A percentile compares a stretch with the other conserved stretches of the same genome.
Evolutionary conservation across 1,140 invertebrate genomes (phyloP).

Genomic region (Anoplolepis gracilipes): DNA sequence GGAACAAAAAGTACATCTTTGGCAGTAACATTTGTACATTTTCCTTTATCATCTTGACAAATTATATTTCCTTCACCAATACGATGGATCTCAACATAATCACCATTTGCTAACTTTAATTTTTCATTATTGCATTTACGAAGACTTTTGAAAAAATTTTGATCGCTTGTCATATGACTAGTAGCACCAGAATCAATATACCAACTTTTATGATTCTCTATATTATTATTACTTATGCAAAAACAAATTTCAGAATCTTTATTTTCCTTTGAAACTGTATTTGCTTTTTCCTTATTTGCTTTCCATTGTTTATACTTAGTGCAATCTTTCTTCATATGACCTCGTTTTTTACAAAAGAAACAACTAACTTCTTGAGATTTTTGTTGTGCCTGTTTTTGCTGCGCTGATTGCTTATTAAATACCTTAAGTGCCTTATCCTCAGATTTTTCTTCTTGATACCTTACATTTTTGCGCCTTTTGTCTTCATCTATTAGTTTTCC

Average conservation of each 20-base stretch:
- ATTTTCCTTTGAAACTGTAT: neutral
- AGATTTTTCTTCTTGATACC: neutral
- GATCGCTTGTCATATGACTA: neutral
- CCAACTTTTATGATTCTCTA: neutral
- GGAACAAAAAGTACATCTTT: neutral
- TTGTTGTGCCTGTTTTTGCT: neutral
- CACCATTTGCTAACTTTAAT: neutral
- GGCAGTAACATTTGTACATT: neutral
- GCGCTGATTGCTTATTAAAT: neutral
- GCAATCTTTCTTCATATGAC: neutral
- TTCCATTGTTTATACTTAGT: neutral
- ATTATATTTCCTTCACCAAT: neutral
- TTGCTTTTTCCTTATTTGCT: neutral
- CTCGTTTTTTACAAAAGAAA: neutral
- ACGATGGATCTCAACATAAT: no score
- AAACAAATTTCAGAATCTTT: constrained; percentile 15
- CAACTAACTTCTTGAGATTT: neutral
- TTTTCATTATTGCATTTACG: neutral
- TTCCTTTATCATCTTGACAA: neutral
- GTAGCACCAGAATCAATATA: neutral
- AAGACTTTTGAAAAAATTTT: neutral
- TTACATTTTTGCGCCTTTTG: neutral
- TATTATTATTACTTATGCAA: no score
- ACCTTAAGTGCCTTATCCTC: neutral
- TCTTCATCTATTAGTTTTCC: neutral